These are phyloP conservation scores for Cassiopea andromeda DNA, from an alignment of 30 jellyfish, hydroid and myxozoan species.

Conservation along the genomic window DNA sequence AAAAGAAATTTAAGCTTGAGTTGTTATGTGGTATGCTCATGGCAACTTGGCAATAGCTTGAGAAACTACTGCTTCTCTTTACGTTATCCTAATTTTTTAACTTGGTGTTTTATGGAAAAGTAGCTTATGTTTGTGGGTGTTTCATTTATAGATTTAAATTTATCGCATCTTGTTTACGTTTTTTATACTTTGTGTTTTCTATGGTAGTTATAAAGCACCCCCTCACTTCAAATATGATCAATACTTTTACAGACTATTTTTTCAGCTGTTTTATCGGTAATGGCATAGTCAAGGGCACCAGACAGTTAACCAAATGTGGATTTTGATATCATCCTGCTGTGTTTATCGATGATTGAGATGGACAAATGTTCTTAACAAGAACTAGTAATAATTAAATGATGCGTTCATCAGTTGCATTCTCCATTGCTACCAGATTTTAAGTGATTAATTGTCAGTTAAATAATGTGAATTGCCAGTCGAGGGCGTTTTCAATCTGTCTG, in stretches of 20 bases:
- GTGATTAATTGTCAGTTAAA: not conserved
- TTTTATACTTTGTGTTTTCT: not conserved
- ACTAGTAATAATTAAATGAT: not conserved
- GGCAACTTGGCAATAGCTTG: too few relatives aligned
- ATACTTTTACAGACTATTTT: not conserved
- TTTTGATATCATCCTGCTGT: not conserved
- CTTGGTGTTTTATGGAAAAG: too few relatives aligned
- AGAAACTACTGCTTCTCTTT: too few relatives aligned
- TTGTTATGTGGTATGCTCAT: too few relatives aligned
- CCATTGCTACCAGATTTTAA: not conserved
- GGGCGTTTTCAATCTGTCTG: not conserved
- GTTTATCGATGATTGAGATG: not conserved
- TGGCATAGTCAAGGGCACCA: not conserved
- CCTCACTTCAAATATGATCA: not conserved
- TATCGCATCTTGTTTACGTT: not conserved
- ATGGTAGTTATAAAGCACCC: not conserved
- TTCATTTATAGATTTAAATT: too few relatives aligned
- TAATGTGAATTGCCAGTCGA: not conserved
- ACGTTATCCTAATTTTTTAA: too few relatives aligned
- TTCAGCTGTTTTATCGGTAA: not conserved
- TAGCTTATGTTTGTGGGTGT: too few relatives aligned
- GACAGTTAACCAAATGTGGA: not conserved
- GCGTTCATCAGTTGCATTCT: not conserved
- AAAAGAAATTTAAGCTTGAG: too few relatives aligned
- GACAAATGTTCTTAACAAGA: not conserved